Evolutionary conservation across 2,888 invertebrate species (phyloP).

Genomic region (Tenthredo livida): DNA sequence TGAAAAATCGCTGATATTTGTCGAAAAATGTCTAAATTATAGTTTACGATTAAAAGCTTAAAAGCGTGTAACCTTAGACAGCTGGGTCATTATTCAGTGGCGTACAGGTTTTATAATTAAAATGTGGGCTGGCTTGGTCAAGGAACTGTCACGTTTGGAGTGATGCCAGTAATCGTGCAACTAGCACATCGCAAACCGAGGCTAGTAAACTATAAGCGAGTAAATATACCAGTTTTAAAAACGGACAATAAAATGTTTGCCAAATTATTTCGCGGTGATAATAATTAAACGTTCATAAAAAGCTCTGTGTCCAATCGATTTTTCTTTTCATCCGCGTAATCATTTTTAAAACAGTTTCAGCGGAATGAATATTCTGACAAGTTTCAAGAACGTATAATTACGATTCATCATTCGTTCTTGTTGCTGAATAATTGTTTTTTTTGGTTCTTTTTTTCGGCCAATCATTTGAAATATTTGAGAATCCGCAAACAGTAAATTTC

Average conservation of each 20-base stretch:
- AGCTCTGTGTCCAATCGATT: too few species aligned
- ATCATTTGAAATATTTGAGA: background rate
- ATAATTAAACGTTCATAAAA: background rate
- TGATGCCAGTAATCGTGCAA: slow-evolving; percentile 55
- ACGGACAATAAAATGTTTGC: background rate
- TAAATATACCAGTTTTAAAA: slow-evolving; percentile 22
- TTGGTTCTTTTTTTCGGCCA: background rate
- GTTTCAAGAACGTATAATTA: background rate
- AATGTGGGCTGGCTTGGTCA: slow-evolving; percentile 58
- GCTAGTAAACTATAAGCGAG: slow-evolving; percentile 34
- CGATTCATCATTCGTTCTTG: background rate
- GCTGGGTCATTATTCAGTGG: slow-evolving; percentile 12
- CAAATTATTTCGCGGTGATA: background rate
- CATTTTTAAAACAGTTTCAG: background rate
- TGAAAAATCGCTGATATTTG: background rate
- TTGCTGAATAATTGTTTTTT: background rate
- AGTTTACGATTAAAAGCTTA: slow-evolving; percentile 5
- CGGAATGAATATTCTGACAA: too few species aligned
- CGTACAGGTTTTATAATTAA: slow-evolving; percentile 54
- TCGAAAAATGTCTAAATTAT: background rate
- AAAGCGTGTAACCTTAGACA: slow-evolving; percentile 21
- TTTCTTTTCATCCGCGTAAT: too few species aligned
- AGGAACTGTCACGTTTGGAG: slow-evolving; percentile 63
- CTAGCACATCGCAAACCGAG: slow-evolving; percentile 14
- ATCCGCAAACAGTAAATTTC: background rate